phyloP scores from a whole-genome alignment of 2,113 vertebrate genomes.

The Phaethornis superciliosus region DNA sequence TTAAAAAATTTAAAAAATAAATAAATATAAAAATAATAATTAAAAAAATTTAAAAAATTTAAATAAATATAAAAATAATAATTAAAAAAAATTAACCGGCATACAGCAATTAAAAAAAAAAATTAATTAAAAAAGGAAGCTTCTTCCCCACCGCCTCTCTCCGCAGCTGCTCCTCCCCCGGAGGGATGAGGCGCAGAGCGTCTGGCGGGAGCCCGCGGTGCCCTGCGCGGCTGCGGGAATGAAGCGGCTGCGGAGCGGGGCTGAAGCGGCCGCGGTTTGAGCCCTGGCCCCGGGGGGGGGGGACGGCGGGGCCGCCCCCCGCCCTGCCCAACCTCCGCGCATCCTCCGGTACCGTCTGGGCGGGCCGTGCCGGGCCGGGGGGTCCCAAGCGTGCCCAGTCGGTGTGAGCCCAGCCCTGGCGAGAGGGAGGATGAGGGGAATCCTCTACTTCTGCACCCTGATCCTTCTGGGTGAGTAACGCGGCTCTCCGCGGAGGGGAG shows the following conservation, averaged over 20 bases:
- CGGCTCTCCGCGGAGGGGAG: not conserved
- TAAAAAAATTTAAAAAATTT: not conserved
- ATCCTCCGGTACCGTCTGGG: not conserved
- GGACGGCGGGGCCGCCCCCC: not conserved
- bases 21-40: too few relatives aligned
- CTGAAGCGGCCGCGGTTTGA: not conserved
- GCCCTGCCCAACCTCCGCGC: conserved; percentile 5
- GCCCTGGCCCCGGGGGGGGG: not conserved
- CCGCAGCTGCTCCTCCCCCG: not conserved
- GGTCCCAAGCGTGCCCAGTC: not conserved
- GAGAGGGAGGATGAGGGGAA: conserved; percentile 54
- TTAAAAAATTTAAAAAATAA: not conserved
- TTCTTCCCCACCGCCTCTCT: not conserved
- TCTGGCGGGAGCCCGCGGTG: not conserved
- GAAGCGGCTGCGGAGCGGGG: not conserved
- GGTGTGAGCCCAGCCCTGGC: not conserved
- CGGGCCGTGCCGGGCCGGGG: not conserved
- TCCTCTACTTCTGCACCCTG: conserved; percentile 54
- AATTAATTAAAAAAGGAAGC: too few relatives aligned
- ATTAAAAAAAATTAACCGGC: too few relatives aligned
- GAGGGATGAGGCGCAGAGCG: not conserved
- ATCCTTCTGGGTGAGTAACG: conserved; percentile 56
- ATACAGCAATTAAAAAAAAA: not conserved
- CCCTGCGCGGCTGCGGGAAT: not conserved
- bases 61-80: too few relatives aligned